Base-by-base conservation (phyloP, 2,797 vertebrate genomes). In the Galaxias olidus region DNA sequence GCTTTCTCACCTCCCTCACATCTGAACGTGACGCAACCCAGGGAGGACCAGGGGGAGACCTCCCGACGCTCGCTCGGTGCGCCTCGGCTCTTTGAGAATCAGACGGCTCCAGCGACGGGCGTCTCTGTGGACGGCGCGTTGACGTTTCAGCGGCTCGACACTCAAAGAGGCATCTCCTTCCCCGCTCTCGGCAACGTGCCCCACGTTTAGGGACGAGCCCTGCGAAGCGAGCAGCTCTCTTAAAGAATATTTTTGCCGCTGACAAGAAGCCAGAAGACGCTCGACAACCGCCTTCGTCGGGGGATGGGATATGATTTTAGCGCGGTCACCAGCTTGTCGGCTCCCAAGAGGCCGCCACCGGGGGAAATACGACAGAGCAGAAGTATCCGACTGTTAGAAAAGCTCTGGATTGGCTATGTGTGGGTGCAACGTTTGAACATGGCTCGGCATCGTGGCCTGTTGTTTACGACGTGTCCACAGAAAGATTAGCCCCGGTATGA, bases 211-310 rank as follows among this genome's bases (percentile, higher is more conserved):
- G 71, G 73, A 87, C 74, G 76, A 78, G 76, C 73, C 63, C 9
- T 51, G 62, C 51, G 55, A 69, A 76, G 73, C 78, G 69, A 71
- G 65, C 78, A 84, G 85, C 81, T 90, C 84, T 84, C 84, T 76
- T 84, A 87, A 86, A 89, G 86, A 90, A 84, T 79, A 80, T 76
- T 84, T 84, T 85, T 79, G 73, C 81, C 86, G 68, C 77, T 84
- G 85, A 85, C 81, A 89, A 85, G 79, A 45, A 76, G 77, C 77
- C 61, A 15, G 78, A 78, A 87, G 78, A 69, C 74, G 69, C 61
- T 66, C 86, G 88, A 84, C 77, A 78, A 77, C 77, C 73, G 75
- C 63, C 40, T 75, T 80, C 76, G 80, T 78, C 52, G 56, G 77
- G 71, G 77, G 82, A 57, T 18, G 30, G 63, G 56, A 30, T 19